Percentiles rank a stretch among this genome's conserved stretches.
Conservation (phyloP, 2,888 invertebrate species). For the Meliscaeva auricollis region DNA sequence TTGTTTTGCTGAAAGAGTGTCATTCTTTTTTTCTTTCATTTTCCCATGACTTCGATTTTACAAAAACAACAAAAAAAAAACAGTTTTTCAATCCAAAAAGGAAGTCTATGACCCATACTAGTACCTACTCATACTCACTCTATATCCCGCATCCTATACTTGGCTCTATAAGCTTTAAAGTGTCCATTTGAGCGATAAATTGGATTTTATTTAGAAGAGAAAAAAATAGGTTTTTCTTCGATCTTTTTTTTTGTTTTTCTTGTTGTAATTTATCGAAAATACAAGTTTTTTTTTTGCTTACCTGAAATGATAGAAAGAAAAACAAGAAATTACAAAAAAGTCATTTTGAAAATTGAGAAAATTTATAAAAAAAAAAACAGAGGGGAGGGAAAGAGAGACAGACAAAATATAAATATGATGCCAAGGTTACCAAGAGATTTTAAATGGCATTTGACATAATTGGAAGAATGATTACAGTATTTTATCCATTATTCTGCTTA, state of each 20-base stretch:
- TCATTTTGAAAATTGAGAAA: slow-evolving; percentile 56
- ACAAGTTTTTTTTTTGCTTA: slow-evolving; percentile 42
- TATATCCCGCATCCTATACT: slow-evolving; percentile 2
- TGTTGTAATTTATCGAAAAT: slow-evolving; percentile 5
- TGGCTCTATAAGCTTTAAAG: slow-evolving; percentile 37
- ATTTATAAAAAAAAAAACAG: slow-evolving; percentile 6
- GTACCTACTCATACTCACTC: slow-evolving; percentile 6
- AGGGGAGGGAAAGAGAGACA: background rate
- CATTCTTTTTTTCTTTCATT: slow-evolving; percentile 6
- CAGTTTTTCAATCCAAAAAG: background rate
- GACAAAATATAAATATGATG: slow-evolving; percentile 28
- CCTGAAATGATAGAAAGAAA: slow-evolving; percentile 52
- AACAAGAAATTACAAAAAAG: slow-evolving; percentile 29
- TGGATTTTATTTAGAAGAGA: slow-evolving; percentile 57
- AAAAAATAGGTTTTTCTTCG: slow-evolving; percentile 2
- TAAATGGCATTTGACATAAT: slow-evolving; percentile 53
- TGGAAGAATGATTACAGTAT: slow-evolving; percentile 33
- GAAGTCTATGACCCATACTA: slow-evolving; percentile 24
- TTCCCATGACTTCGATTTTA: slow-evolving; percentile 32
- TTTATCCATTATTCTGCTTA: background rate
- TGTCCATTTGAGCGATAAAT: slow-evolving; percentile 69
- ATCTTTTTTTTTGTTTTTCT: background rate
- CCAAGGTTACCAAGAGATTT: slow-evolving; percentile 54
- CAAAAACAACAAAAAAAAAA: background rate
- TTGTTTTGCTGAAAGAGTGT: background rate